Percentiles rank a stretch among this genome's conserved stretches.
Evolutionary conservation across 2,113 vertebrate genomes (phyloP).

Genomic region (Anguilla japonica): DNA sequence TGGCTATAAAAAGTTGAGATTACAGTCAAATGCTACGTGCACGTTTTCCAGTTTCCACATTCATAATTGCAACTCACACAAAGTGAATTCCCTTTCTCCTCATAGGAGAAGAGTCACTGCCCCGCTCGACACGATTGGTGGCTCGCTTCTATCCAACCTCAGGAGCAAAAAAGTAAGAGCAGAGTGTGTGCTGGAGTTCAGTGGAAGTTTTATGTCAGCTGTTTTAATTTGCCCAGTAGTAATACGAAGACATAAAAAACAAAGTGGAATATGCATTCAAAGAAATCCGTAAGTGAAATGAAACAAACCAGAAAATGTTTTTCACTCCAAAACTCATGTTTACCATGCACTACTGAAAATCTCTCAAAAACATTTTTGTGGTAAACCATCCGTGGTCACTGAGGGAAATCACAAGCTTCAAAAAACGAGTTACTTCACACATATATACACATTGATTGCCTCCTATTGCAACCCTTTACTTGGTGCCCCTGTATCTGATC

Average conservation of each 20-base stretch:
- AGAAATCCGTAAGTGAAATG: background rate
- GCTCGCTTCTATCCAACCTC: conserved; percentile 51
- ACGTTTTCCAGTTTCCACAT: no score
- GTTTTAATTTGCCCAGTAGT: background rate
- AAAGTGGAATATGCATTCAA: no score
- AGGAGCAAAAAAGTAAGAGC: conserved; percentile 57
- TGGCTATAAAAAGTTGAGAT: background rate
- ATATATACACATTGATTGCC: background rate
- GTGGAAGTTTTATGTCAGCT: background rate
- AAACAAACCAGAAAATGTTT: background rate
- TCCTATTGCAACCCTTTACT: background rate
- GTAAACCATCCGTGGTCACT: background rate
- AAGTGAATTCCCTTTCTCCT: background rate
- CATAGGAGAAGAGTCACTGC: conserved; percentile 58
- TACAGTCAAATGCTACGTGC: no score
- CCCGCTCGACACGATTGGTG: conserved; percentile 68
- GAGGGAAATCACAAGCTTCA: background rate
- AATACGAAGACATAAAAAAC: background rate
- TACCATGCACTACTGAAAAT: background rate
- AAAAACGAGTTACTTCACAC: background rate
- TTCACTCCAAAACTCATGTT: background rate
- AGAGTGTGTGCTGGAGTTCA: background rate
- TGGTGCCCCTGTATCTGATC: background rate
- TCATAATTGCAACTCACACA: no score
- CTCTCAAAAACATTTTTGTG: background rate